Evolutionary conservation across 1,140 invertebrate species (phyloP).

Genomic region (Drosophila lowei): DNA sequence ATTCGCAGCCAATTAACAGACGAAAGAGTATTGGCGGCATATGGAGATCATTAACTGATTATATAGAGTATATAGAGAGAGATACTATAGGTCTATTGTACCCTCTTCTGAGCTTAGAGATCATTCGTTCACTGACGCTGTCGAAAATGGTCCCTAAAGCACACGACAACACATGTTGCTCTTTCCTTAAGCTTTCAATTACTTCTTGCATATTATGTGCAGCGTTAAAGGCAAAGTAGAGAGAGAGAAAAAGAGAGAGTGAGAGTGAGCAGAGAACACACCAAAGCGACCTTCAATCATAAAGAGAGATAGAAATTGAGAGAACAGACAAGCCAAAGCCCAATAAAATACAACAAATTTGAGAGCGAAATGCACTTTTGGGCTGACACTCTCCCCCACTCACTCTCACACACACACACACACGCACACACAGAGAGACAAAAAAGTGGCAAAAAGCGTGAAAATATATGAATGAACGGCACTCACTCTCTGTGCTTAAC

Average conservation of each 20-base stretch:
- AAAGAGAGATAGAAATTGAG: constrained; percentile 51
- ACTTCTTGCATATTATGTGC: not conserved
- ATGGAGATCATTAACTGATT: no score
- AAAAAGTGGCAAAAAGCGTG: constrained; percentile 33
- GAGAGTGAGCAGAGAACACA: constrained; percentile 18
- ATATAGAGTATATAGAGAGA: no score
- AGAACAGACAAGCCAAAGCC: constrained; percentile 14
- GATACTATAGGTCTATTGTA: no score
- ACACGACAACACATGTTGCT: no score
- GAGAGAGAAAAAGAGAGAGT: not conserved
- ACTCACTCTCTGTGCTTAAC: constrained; percentile 41
- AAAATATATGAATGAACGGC: constrained; percentile 71
- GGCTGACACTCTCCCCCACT: constrained; percentile 26
- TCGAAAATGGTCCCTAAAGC: no score
- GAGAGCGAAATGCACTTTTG: constrained; percentile 65
- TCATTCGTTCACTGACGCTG: no score
- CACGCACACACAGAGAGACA: constrained; percentile 2
- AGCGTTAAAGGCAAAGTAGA: not conserved
- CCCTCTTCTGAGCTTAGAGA: no score
- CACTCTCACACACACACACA: not conserved
- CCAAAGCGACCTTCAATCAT: constrained; percentile 70
- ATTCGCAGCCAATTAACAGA: constrained; percentile 63
- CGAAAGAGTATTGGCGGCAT: constrained; percentile 30
- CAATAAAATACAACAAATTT: constrained; percentile 41
- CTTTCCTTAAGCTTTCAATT: not conserved